phyloP scores from a whole-genome alignment of 2,888 invertebrate genomes.

The Eupithecia vulgata region DNA sequence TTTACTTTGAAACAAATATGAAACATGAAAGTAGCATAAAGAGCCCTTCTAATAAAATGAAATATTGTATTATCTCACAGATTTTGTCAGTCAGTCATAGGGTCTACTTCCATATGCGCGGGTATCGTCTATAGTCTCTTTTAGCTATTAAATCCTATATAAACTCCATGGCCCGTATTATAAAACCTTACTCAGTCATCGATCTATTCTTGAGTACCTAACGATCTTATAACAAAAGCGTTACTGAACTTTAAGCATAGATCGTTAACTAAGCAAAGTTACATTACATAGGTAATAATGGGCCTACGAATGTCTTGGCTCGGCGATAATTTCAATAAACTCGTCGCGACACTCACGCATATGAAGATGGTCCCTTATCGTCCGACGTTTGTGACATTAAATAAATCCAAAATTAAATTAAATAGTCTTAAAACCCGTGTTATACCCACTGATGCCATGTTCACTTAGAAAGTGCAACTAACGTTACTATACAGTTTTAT shows the following conservation, averaged over 20 bases:
- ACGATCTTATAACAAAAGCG: not conserved
- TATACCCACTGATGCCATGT: constrained; percentile 25
- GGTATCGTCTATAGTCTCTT: not conserved
- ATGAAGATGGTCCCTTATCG: not conserved
- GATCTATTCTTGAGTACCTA: not conserved
- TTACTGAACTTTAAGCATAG: not conserved
- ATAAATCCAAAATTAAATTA: not conserved
- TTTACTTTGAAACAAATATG: not conserved
- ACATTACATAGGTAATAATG: not conserved
- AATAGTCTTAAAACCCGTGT: constrained; percentile 7
- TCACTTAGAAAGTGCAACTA: constrained; percentile 62
- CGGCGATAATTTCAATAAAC: not conserved
- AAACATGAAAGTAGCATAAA: not conserved
- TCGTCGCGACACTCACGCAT: not conserved
- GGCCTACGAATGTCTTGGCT: not conserved
- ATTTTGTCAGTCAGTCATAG: not conserved
- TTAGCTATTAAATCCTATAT: not conserved
- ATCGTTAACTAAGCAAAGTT: not conserved
- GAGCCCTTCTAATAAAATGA: not conserved
- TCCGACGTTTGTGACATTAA: not conserved
- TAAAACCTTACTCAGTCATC: not conserved
- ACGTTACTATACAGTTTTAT: constrained; percentile 77
- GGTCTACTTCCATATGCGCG: not conserved
- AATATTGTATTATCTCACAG: not conserved
- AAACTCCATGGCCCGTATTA: not conserved